Base-by-base conservation (phyloP, 2,888 invertebrate genomes). In the Erannis defoliaria region DNA sequence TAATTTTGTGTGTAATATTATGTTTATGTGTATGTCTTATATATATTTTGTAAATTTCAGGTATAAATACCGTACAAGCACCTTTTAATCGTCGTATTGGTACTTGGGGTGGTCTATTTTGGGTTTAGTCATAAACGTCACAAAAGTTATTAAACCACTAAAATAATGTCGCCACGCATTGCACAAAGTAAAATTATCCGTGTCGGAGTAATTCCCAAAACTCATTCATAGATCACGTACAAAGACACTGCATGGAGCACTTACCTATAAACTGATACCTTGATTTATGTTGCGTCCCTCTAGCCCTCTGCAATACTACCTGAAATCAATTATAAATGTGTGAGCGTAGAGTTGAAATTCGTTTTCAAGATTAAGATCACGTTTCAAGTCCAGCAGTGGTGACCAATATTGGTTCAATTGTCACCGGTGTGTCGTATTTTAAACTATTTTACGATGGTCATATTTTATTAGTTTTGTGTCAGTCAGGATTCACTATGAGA, bases 171-270 rank as follows among this genome's bases (percentile, higher is more conserved):
- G 48, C 53, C 46, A 57, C 50, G 40, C 57, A 62, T 69, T 71
- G 66, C 66, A 63, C 60, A 69, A 67, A 67, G 60, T 63, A 58
- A 71, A 73, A 72, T 59, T 71, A 65, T 58, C 54, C 70, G 43
- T 72, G 60, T 70, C 67, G 68, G 54, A 62, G 68, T 84, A 82
- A 87, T 83, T 84, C 83, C 75, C 71, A 57, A 85, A 85, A 80
- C 77, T 80, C 85, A 90, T 91, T 91, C 89, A 90, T 86, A 81
- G 82, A 84, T 82, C 84, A 86, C 84, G 85, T 72, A 78, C 76
- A 76, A 77, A 72, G 71, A 85, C 77, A 84, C 54, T 49, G 60
- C 58, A 80, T 76, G 77, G 77, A 73, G 76, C 74, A 84, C 82
- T 82, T 84, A 82, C 72, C 74, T 71, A 75, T 81, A 80, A 76